These are phyloP conservation scores for Agapornis roseicollis DNA, from an alignment of 2,113 vertebrate genomes.

Conservation along the genomic window DNA sequence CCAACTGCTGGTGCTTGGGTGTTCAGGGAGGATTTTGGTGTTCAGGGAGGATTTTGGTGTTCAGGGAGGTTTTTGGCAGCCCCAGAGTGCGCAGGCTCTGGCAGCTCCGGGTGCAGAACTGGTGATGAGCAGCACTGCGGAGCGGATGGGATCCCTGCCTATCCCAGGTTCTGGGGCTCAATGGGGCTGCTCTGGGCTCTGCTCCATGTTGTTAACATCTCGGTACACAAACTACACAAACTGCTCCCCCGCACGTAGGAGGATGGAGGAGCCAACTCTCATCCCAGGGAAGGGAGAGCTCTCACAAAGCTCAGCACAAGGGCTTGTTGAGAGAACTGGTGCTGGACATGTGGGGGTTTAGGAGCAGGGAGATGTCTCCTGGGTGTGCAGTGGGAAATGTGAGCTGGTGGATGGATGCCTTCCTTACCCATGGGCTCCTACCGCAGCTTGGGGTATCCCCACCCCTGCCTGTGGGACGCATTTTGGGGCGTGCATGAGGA, in stretches of 20 bases:
- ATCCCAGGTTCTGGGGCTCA: accelerated
- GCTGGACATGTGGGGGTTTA: accelerated
- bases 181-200: not conserved
- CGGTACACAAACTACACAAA: not conserved
- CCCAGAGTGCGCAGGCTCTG: accelerated
- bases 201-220: not conserved
- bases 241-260: not conserved
- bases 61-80: not conserved
- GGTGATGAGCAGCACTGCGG: accelerated
- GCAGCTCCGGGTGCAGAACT: not conserved
- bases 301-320: accelerated
- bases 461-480: accelerated
- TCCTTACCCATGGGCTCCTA: not conserved
- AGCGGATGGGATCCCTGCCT: not conserved
- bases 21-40: not conserved
- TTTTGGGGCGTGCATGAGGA: not conserved
- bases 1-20: accelerated
- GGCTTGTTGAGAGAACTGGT: not conserved
- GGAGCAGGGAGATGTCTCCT: accelerated
- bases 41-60: not conserved
- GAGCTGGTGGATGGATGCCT: not conserved
- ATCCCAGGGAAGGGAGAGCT: not conserved
- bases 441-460: not conserved
- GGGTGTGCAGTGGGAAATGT: not conserved
- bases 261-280: not conserved